phyloP scores from a whole-genome alignment of 1,140 invertebrate species.

The Campoletis sonorensis region DNA sequence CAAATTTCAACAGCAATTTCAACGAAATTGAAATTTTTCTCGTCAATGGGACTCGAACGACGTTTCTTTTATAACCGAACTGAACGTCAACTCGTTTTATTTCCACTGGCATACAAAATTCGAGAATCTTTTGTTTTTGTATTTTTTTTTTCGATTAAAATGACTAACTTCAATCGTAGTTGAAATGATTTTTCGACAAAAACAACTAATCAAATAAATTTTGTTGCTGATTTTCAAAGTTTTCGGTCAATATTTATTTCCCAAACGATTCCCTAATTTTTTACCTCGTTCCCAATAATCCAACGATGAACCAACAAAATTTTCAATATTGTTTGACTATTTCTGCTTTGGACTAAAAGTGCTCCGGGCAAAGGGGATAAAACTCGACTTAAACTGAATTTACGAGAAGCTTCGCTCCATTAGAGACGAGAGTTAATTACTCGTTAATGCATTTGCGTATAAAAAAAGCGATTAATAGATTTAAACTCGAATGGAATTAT shows the following conservation, averaged over 20 bases:
- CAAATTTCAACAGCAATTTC: background rate
- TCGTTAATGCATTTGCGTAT: background rate
- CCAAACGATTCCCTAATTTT: background rate
- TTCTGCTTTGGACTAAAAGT: background rate
- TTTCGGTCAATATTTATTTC: background rate
- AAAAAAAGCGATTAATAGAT: background rate
- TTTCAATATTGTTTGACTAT: conserved; percentile 7
- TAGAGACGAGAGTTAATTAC: background rate
- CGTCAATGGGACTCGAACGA: background rate
- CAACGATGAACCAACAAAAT: background rate
- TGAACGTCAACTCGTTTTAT: background rate
- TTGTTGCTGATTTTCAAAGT: background rate
- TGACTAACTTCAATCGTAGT: background rate
- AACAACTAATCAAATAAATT: background rate
- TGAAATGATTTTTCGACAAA: background rate
- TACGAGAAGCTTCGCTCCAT: conserved; percentile 11
- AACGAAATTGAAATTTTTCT: background rate
- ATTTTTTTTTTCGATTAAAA: no score
- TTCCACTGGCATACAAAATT: background rate
- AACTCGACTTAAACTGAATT: background rate
- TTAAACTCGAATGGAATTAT: background rate
- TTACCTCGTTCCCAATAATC: background rate
- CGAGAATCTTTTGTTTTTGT: conserved; percentile 4
- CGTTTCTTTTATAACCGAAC: background rate
- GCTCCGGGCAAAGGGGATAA: background rate